Evolutionary conservation across 2,888 invertebrate species (phyloP).

Genomic region (Hyposoter dolosus): DNA sequence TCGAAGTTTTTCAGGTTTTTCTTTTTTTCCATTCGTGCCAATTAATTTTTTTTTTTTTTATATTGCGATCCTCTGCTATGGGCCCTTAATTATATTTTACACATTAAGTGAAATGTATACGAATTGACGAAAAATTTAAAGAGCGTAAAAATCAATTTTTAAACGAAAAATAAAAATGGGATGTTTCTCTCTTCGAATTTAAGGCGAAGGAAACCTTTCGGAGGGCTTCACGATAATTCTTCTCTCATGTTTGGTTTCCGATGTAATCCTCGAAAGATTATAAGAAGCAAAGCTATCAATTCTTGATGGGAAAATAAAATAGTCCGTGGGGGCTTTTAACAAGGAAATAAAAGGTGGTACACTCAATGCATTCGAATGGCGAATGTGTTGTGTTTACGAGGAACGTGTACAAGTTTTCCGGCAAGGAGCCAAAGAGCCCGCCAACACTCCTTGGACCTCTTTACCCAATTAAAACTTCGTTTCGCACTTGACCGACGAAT

Average conservation of each 20-base stretch:
- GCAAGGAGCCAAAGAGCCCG: conserved; percentile 37
- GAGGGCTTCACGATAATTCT: background rate
- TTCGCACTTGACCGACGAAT: conserved; percentile 44
- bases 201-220: background rate
- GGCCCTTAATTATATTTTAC: background rate
- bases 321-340: background rate
- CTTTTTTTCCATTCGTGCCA: too few species aligned
- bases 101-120: too few species aligned
- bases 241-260: background rate
- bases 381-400: conserved; percentile 32
- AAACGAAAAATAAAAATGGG: background rate
- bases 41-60: background rate
- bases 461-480: conserved; percentile 69
- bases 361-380: conserved; percentile 24
- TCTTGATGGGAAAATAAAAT: conserved; percentile 3
- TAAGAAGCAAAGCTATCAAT: conserved; percentile 1
- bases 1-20: background rate
- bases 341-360: conserved; percentile 1
- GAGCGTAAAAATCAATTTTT: background rate
- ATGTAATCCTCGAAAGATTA: background rate
- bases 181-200: background rate
- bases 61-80: background rate
- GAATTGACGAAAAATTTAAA: too few species aligned
- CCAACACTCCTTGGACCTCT: conserved; percentile 13
- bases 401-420: conserved; percentile 38